Percentiles rank a stretch among this genome's conserved stretches.
Evolutionary conservation across 2,113 vertebrate genomes (phyloP).

Genomic region (Chamaetylas fuelleborni): DNA sequence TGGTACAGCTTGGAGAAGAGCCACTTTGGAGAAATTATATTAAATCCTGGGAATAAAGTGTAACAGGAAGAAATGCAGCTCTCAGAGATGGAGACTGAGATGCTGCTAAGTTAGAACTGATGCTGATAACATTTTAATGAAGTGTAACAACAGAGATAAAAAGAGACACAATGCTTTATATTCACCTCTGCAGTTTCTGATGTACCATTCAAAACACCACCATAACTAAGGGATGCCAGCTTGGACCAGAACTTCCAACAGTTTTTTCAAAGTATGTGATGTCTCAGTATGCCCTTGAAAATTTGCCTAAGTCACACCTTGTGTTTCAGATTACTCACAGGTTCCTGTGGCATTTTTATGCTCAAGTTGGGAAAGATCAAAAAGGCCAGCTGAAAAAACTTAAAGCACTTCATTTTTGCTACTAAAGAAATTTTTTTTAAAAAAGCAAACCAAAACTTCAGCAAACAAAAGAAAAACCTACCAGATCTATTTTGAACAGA

Average conservation of each 20-base stretch:
- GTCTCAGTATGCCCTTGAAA: neutral
- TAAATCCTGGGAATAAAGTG: neutral
- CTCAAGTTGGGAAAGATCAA: neutral
- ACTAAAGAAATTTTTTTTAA: neutral
- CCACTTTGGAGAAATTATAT: neutral
- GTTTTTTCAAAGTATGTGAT: neutral
- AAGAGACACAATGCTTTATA: neutral
- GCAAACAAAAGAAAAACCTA: neutral
- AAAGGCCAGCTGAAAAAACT: neutral
- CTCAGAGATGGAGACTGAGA: neutral
- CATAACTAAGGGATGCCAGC: neutral
- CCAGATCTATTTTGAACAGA: neutral
- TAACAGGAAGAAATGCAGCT: neutral
- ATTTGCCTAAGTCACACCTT: neutral
- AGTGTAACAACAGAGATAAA: neutral
- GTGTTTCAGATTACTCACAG: neutral
- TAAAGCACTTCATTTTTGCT: neutral
- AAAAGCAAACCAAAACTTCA: neutral
- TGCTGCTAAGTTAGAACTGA: neutral
- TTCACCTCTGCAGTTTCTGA: neutral
- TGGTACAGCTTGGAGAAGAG: neutral
- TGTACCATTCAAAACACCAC: neutral
- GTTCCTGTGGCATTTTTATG: neutral
- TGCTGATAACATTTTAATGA: neutral
- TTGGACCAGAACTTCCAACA: neutral